Conservation (phyloP, 2,888 invertebrate genomes). For the Desoria tigrina region DNA sequence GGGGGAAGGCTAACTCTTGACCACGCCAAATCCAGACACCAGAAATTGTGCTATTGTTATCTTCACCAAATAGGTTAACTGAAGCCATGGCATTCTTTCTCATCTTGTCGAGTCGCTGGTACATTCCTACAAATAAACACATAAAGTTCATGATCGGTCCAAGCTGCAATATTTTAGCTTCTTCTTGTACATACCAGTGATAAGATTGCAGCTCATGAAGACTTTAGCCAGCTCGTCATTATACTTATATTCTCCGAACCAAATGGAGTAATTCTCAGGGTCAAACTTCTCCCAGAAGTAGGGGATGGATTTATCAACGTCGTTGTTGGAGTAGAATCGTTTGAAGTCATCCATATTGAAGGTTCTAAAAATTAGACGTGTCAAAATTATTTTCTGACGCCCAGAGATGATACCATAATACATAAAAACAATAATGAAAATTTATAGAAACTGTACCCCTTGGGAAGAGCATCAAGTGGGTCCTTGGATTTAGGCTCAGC, state of each 20-base stretch:
- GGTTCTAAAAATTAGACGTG: slow-evolving; percentile 62
- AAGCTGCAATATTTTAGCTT: not conserved
- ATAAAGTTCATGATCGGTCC: not conserved
- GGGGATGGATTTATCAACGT: slow-evolving; percentile 86
- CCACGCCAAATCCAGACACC: slow-evolving; percentile 99
- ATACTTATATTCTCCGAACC: slow-evolving; percentile 97
- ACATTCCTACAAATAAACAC: slow-evolving; percentile 73
- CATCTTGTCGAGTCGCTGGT: slow-evolving; percentile 96
- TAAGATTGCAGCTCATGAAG: slow-evolving; percentile 98
- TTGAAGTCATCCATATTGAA: slow-evolving; percentile 98
- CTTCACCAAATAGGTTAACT: slow-evolving; percentile 86
- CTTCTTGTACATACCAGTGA: slow-evolving; percentile 75
- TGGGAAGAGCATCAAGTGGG: slow-evolving; percentile 86
- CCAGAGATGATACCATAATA: not conserved
- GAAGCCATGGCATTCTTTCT: slow-evolving; percentile 95
- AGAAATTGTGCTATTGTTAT: slow-evolving; percentile 88
- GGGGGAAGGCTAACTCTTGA: slow-evolving; percentile 85
- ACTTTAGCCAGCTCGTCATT: slow-evolving; percentile 85
- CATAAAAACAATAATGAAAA: too few species aligned
- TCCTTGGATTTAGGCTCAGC: slow-evolving; percentile 82
- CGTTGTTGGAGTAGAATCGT: slow-evolving; percentile 94
- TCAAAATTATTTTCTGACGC: not conserved
- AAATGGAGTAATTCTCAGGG: slow-evolving; percentile 91
- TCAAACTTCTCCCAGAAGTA: slow-evolving; percentile 99
- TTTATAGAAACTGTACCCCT: slow-evolving; percentile 64